Evolutionary conservation across 2,888 invertebrate genomes (phyloP), one percentile per base, ranked within the genome.

Genomic region (Pherbina coryleti): DNA sequence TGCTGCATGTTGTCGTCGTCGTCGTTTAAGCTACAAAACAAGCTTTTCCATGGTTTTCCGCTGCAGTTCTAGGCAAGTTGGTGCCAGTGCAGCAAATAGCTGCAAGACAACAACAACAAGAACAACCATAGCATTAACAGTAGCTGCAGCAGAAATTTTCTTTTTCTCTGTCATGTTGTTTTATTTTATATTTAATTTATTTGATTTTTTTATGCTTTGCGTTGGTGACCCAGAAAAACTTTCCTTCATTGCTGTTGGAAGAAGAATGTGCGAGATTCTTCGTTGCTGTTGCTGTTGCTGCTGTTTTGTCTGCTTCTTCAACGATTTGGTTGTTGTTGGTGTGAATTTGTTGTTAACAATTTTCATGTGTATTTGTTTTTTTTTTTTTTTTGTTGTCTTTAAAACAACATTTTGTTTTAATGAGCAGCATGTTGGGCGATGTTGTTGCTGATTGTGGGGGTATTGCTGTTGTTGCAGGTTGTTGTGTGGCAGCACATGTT

Each of bases 71-170:
- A 44, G 28, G 57, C 57, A 22, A 60, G 19, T 44, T 53, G 37
- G 55, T n/a, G 62, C 51, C 79, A 60, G 74, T 73, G 28, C 25
- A 31, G 31, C 53, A 53, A 66, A 73, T 76, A 82, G 80, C 85
- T 82, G 82, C 85, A 85, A 84, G 85, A 84, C 83, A 78, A 81
- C 82, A 44, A 14, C 44, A 44, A 44, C 2, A 1, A 19, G 1
- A 8, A 62, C 28, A 81, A 31, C 70, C n/a, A n/a, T n/a, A 74
- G 73, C 74, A 82, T 76, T 77, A 70, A 79, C 64, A 75, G 69
- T 55, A 79, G 62, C 75, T 71, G 44, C 76, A 62, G 64, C 80
- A 66, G 37, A 79, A 82, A 78, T 53, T 70, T 53, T 31, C 70
- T 31, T 34, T 31, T 28, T n/a, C 51, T 28, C 53, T 7, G 28